Percentiles rank a stretch among this genome's conserved stretches.
phyloP scores from a whole-genome alignment of 2,113 vertebrate species.

The Nycticorax nycticorax region DNA sequence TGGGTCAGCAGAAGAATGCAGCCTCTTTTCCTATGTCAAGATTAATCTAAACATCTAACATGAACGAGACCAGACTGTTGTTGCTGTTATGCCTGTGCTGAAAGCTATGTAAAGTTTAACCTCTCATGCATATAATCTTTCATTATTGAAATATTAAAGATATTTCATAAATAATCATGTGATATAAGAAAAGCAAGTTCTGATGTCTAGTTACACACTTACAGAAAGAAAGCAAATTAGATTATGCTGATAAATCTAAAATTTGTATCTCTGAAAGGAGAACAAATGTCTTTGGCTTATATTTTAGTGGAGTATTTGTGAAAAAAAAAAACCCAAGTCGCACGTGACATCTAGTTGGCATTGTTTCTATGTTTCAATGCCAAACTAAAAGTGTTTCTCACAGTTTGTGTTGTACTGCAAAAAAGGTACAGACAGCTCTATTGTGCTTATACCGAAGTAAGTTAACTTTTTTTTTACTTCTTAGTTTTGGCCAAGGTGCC shows the following conservation, averaged over 20 bases:
- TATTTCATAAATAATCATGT: neutral
- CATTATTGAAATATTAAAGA: neutral
- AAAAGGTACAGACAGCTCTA: neutral
- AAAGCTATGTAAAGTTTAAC: neutral
- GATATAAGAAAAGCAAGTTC: neutral
- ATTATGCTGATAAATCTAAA: neutral
- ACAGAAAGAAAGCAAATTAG: neutral
- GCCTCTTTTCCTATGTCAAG: neutral
- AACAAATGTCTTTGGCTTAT: neutral
- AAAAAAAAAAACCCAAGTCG: neutral
- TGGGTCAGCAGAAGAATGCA: neutral
- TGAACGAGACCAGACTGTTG: neutral
- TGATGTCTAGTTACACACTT: neutral
- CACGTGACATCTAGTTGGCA: neutral
- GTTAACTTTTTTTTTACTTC: accelerated
- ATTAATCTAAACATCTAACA: neutral
- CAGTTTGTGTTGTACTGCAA: neutral
- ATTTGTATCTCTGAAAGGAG: neutral
- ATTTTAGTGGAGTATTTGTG: neutral
- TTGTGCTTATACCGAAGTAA: neutral
- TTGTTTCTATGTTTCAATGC: neutral
- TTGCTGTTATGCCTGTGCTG: neutral
- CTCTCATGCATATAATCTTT: neutral
- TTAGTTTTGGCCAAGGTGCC: neutral
- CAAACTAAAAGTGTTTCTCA: neutral